Evolutionary conservation across 2,888 invertebrate species (phyloP), one percentile per base, ranked within the genome.

Genomic region (Catonia carolina): DNA sequence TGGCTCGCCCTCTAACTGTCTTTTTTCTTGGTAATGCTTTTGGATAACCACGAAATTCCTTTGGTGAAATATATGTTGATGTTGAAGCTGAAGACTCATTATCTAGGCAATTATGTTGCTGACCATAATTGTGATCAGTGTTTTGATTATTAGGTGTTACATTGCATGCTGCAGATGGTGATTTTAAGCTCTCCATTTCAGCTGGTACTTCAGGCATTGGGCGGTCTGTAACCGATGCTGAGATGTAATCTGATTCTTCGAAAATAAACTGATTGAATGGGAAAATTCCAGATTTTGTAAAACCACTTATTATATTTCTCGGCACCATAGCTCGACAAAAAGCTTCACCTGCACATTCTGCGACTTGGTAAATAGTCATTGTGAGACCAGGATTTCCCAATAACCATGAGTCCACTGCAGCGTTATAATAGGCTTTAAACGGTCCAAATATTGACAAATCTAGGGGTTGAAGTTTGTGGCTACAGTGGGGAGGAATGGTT

Each of bases 401-500:
- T 3, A 39, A 17, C 39, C 14, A 39, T 6, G 39, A 8, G 12
- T 39, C 2, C 18, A 39, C 8, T 1, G 39, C 39, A 39, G 39
- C 5, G 8, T 39, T n/a, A 2, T 39, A 39, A 12, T 5, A 2
- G 6, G 60, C 56, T 56, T 68, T 65, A 35, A 69, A 68, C 1
- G 68, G 67, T 8, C 63, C 65, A 59, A 62, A 69, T 18, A 68
- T 56, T 20, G 62, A 58, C 52, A 66, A 55, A 61, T 68, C 67
- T 51, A 70, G 62, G 10, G 71, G 72, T 60, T 73, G 72, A 37
- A 72, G 52, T 60, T 70, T 72, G 56, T 70, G 68, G 42, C 67
- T 68, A 56, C 69, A 70, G 62, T 74, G 71, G 18, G 71, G 70
- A 22, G 71, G 71, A 51, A 74, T 65, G 10, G 70, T 71, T 23